Conservation (phyloP, 2,113 vertebrate species). For the Mormoops blainvillei region DNA sequence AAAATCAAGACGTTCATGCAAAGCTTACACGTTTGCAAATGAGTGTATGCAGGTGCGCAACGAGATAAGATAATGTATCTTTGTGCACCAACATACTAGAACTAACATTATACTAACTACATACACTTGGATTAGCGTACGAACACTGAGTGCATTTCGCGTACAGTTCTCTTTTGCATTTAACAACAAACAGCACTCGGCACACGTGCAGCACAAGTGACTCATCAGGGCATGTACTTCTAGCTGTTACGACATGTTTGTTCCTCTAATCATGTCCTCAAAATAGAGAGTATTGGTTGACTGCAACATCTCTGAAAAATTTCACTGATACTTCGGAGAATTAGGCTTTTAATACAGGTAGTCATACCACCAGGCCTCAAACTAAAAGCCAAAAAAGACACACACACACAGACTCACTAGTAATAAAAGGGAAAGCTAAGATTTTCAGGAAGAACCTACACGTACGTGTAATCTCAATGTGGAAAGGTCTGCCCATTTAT, state of each 20-base stretch:
- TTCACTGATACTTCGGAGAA: not conserved
- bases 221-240: not conserved
- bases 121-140: not conserved
- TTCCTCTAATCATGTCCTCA: not conserved
- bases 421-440: not conserved
- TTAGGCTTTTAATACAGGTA: not conserved
- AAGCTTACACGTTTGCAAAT: not conserved
- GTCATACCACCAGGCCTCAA: not conserved
- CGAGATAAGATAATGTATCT: not conserved
- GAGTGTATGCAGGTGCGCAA: fast-evolving
- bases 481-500: not conserved
- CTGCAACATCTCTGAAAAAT: not conserved
- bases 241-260: not conserved
- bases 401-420: not conserved
- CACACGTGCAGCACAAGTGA: not conserved
- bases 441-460: not conserved
- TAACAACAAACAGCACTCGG: not conserved
- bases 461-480: not conserved
- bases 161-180: not conserved
- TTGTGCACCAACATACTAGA: not conserved
- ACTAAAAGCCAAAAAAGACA: not conserved
- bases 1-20: not conserved
- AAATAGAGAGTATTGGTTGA: not conserved
- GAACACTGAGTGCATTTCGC: not conserved
- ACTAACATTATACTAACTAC: not conserved